Percentiles rank a stretch among this genome's conserved stretches.
Evolutionary conservation across 2,888 invertebrate genomes (phyloP).

Genomic region (Brachycybe producta): DNA sequence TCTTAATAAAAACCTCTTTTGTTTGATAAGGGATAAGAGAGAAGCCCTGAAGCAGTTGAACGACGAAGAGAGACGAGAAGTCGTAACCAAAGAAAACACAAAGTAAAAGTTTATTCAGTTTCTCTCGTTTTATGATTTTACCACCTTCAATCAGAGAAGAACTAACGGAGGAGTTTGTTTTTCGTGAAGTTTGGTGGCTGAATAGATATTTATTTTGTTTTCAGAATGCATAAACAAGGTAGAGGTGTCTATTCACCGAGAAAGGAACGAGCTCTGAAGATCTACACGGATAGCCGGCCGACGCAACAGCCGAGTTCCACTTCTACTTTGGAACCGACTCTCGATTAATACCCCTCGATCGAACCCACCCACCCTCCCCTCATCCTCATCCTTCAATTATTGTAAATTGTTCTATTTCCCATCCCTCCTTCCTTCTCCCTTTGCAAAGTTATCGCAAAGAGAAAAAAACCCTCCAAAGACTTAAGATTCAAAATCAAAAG

Average conservation of each 20-base stretch:
- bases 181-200: not conserved
- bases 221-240: slow-evolving; percentile 21
- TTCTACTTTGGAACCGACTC: slow-evolving; percentile 7
- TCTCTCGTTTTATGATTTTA: slow-evolving; percentile 26
- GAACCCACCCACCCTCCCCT: too few relatives aligned
- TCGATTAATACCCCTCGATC: too few relatives aligned
- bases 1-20: too few relatives aligned
- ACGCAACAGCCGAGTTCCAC: slow-evolving; percentile 11
- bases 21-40: slow-evolving; percentile 49
- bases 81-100: slow-evolving; percentile 45
- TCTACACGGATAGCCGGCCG: slow-evolving; percentile 46
- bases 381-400: too few relatives aligned
- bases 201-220: slow-evolving; percentile 9
- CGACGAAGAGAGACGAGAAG: slow-evolving; percentile 47
- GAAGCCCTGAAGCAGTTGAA: slow-evolving; percentile 46
- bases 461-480: too few relatives aligned
- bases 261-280: slow-evolving; percentile 56
- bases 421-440: too few relatives aligned
- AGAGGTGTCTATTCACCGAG: slow-evolving; percentile 41
- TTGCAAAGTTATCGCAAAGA: too few relatives aligned
- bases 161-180: not conserved
- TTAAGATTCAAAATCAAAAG: too few relatives aligned
- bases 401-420: too few relatives aligned
- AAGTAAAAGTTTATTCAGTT: slow-evolving; percentile 34
- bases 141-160: too few relatives aligned